These are phyloP conservation scores for Cancer borealis DNA, from an alignment of 2,888 invertebrate species.

Conservation along the genomic window DNA sequence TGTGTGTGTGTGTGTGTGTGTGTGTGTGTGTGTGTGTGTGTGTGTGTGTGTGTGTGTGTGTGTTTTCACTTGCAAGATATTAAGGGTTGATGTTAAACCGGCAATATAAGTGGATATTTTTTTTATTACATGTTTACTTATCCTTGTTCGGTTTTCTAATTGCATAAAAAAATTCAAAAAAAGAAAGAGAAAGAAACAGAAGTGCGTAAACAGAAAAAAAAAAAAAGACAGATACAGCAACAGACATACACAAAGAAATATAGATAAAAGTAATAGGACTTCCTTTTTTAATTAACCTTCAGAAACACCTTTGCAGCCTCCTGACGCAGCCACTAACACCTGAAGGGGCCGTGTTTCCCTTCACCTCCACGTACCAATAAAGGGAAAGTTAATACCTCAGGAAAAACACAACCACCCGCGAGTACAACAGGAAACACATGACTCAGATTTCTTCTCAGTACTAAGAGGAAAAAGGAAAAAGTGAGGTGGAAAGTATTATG, in stretches of 20 bases:
- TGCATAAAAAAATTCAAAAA: background rate
- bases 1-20: constrained; percentile 10
- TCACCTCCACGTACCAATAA: background rate
- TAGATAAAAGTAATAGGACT: background rate
- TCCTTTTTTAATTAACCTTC: background rate
- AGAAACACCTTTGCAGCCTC: background rate
- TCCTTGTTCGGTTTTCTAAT: background rate
- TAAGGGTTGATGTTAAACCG: no score
- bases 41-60: background rate
- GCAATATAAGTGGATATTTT: no score
- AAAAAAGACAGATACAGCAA: background rate
- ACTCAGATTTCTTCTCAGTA: background rate
- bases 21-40: no score
- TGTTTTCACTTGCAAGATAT: no score
- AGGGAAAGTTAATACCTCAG: constrained; percentile 7
- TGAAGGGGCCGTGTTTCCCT: background rate
- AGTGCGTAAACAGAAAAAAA: background rate
- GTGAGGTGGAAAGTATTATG: background rate
- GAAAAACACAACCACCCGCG: background rate
- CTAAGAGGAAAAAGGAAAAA: background rate
- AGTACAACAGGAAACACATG: background rate
- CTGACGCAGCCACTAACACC: background rate
- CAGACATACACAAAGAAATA: background rate
- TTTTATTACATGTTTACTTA: no score
- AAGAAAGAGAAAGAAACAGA: background rate